phyloP scores from a whole-genome alignment of 1,140 invertebrate genomes.

The Pararge aegeria region DNA sequence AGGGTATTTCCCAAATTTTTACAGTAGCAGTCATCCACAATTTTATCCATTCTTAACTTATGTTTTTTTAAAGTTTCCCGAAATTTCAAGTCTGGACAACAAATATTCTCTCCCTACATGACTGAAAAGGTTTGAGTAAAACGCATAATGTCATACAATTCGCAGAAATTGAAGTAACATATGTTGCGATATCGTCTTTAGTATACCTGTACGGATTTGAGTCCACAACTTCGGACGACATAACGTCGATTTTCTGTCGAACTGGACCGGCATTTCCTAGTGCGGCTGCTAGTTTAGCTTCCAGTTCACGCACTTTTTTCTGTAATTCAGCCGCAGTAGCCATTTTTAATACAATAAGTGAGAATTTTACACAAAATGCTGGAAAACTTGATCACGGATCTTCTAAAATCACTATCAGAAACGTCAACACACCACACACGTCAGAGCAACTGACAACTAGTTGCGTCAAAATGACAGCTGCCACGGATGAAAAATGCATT shows the following conservation, averaged over 20 bases:
- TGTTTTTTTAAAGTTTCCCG: too few species aligned
- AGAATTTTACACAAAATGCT: constrained; percentile 14
- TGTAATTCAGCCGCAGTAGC: constrained; percentile 69
- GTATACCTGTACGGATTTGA: constrained; percentile 98
- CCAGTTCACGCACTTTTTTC: constrained; percentile 79
- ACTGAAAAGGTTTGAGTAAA: too few species aligned
- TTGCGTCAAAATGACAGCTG: too few species aligned
- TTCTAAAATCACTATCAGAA: neutral
- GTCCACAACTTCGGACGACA: constrained; percentile 90
- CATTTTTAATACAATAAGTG: constrained; percentile 54
- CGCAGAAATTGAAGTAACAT: constrained; percentile 14
- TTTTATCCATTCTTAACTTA: too few species aligned
- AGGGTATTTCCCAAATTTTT: too few species aligned
- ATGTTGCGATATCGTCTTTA: constrained; percentile 13
- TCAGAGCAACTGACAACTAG: too few species aligned
- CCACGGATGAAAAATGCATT: too few species aligned
- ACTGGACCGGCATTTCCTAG: constrained; percentile 63
- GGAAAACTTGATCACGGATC: neutral
- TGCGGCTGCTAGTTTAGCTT: constrained; percentile 78
- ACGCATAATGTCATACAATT: neutral
- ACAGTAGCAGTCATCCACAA: too few species aligned
- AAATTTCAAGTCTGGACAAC: too few species aligned
- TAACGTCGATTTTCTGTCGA: constrained; percentile 78
- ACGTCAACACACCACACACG: too few species aligned
- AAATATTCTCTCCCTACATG: neutral